Conservation (phyloP, 2,113 vertebrate species). For the Oryzias javanicus region DNA sequence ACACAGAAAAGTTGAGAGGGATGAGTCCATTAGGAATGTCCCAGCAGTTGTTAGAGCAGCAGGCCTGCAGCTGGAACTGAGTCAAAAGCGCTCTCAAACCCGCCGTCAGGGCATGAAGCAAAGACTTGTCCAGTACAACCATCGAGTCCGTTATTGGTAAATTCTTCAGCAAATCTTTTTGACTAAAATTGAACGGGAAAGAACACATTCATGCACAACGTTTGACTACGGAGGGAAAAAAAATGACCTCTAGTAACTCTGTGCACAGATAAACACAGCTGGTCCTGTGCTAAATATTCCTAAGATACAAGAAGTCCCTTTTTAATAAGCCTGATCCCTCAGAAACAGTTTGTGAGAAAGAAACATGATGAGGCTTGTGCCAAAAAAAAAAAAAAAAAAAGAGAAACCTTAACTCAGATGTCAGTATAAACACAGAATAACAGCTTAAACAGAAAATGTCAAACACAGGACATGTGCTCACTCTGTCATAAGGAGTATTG, state of each 20-base stretch:
- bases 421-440: neutral
- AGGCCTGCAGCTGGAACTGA: conserved; percentile 47
- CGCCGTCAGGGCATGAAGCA: conserved; percentile 30
- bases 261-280: conserved; percentile 33
- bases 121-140: conserved; percentile 43
- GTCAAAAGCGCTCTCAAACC: conserved; percentile 53
- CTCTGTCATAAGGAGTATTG: neutral
- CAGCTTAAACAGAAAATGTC: neutral
- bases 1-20: conserved; percentile 57
- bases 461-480: neutral
- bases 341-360: conserved; percentile 1
- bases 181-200: conserved; percentile 4
- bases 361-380: neutral
- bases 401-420: neutral
- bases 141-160: conserved; percentile 26
- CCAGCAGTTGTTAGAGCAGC: conserved; percentile 64
- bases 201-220: conserved; percentile 24
- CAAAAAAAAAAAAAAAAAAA: neutral
- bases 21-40: conserved; percentile 66
- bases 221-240: conserved; percentile 29
- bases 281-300: conserved; percentile 4
- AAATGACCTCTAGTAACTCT: conserved; percentile 27
- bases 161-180: conserved; percentile 11
- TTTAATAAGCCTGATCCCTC: conserved; percentile 1
- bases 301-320: conserved; percentile 13